Evolutionary conservation across 2,113 vertebrate genomes (phyloP), one percentile per base, ranked within the genome.

Genomic region (Mandrillus leucophaeus): DNA sequence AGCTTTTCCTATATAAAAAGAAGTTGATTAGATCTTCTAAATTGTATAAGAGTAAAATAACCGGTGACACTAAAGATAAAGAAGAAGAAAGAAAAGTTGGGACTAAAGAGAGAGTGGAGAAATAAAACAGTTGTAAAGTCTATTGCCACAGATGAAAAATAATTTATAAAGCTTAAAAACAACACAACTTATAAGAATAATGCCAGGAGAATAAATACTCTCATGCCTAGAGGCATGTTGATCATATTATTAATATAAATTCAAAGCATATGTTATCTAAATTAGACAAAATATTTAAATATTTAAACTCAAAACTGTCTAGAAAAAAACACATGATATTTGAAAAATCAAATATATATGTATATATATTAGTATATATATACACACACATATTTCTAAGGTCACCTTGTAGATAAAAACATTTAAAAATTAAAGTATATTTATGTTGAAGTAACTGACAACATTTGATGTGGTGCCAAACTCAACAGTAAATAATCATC

Each of bases 401-500:
- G n/a, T 84, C 43, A 89, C 23, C 30, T 76, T 81, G 7, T n/a
- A 85, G 40, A 55, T n/a, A 25, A 87, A 92, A 88, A 48, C 0
- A 84, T 11, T 88, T 93, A 64, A 78, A 76, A 96, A 64, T 64
- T 30, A 57, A 52, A 68, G 2, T 32, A 68, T 20, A 72, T 94
- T 64, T 78, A 95, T 72, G 2, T 81, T 96, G 89, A 90, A 93
- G 35, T 92, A 78, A 87, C 50, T 81, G 59, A 61, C 6, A 22
- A 80, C 32, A 86, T 50, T 86, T 89, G 88, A 91, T 93, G 22
- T n/a, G 27, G 8, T 87, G 40, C 66, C 66, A 95, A 10, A 38
- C 23, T 95, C 93, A 91, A 91, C 30, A 97, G 80, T 79, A 79
- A 88, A 82, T 76, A 8, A 70, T 76, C n/a, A 68, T 86, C 45